Evolutionary conservation across 2,113 vertebrate species (phyloP).

Genomic region (Baryphthengus martii): DNA sequence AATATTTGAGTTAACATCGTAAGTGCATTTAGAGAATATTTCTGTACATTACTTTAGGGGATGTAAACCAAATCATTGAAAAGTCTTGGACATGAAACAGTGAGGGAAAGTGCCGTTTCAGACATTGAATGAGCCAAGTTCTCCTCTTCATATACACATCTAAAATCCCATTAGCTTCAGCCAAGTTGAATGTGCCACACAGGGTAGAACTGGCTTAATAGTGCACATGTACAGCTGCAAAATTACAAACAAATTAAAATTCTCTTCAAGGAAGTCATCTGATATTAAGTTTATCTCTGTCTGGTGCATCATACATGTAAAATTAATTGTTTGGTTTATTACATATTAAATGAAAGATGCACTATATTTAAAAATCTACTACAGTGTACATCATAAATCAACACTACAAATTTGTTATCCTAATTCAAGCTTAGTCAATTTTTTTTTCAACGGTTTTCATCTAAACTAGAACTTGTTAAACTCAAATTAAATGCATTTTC

Average conservation of each 20-base stretch:
- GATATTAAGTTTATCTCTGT: neutral
- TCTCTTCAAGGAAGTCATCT: neutral
- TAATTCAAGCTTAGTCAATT: neutral
- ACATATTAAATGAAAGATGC: neutral
- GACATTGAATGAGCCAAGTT: neutral
- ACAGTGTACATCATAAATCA: neutral
- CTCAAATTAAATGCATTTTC: neutral
- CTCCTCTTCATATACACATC: neutral
- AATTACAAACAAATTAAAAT: neutral
- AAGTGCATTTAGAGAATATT: neutral
- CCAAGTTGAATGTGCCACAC: neutral
- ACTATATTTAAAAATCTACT: neutral
- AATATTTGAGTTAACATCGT: neutral
- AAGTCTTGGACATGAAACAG: neutral
- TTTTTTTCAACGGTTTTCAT: neutral
- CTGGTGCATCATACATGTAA: neutral
- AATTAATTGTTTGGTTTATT: neutral
- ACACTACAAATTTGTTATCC: neutral
- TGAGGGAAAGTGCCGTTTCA: neutral
- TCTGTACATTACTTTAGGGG: neutral
- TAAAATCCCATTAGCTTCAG: neutral
- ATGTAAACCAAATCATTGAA: neutral
- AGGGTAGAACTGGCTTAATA: neutral
- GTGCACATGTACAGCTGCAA: neutral
- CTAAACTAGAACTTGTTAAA: neutral